Evolutionary conservation across 2,888 invertebrate genomes (phyloP).

Genomic region (Schrankia costaestrigalis): DNA sequence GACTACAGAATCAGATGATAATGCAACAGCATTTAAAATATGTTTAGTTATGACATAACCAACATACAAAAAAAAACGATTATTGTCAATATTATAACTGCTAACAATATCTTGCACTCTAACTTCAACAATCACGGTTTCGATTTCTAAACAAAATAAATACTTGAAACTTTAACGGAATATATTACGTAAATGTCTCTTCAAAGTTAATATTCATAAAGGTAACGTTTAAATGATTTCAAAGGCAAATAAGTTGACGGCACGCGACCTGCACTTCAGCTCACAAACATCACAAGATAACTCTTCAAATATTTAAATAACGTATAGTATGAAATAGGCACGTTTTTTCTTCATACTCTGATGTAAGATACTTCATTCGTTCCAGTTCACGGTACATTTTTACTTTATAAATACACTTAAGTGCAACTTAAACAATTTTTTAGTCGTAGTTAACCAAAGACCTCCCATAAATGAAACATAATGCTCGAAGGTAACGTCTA

Average conservation of each 20-base stretch:
- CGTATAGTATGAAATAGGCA: slow-evolving; percentile 36
- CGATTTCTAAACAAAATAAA: too few relatives aligned
- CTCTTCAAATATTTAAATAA: slow-evolving; percentile 43
- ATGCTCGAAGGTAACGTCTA: not conserved
- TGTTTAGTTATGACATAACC: too few relatives aligned
- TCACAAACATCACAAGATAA: slow-evolving; percentile 40
- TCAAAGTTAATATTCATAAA: slow-evolving; percentile 11
- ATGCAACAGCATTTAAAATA: too few relatives aligned
- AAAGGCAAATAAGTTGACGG: slow-evolving; percentile 40
- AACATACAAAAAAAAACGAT: too few relatives aligned
- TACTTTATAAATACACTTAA: not conserved
- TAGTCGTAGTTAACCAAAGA: not conserved
- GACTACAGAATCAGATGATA: too few relatives aligned
- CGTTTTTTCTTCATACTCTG: slow-evolving; percentile 23
- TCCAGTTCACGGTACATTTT: slow-evolving; percentile 2
- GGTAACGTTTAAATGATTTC: slow-evolving; percentile 36
- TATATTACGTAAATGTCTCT: not conserved
- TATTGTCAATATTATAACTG: too few relatives aligned
- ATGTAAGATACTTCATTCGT: slow-evolving; percentile 20
- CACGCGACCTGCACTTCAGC: slow-evolving; percentile 42
- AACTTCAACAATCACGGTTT: too few relatives aligned
- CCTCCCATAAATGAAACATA: not conserved
- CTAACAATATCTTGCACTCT: too few relatives aligned
- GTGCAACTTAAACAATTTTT: not conserved
- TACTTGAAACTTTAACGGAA: slow-evolving; percentile 1